A percentile compares a stretch with the other conserved stretches of the same genome.
Conservation (phyloP, 2,888 invertebrate species). For the Ormyrus nitidulus region DNA sequence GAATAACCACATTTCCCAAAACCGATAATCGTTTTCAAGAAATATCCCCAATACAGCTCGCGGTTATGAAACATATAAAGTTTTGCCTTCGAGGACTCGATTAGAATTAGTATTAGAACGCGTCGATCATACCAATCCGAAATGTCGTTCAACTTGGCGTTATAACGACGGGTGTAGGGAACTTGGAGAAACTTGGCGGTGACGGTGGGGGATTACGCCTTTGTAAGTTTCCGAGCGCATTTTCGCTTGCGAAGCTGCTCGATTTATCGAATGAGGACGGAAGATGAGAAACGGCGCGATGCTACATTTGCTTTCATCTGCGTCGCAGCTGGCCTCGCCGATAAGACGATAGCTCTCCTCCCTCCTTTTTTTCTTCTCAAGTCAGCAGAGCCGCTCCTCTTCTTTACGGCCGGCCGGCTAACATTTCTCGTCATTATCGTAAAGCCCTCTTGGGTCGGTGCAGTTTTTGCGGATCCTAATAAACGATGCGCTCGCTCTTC, state of each 20-base stretch:
- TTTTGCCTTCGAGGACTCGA: conserved; percentile 19
- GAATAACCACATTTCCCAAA: no score
- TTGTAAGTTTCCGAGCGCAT: conserved; percentile 41
- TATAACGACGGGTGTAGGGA: not conserved
- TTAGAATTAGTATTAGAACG: conserved; percentile 49
- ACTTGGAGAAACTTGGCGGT: not conserved
- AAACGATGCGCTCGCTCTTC: conserved; percentile 10
- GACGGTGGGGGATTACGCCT: conserved; percentile 39
- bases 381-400: conserved; percentile 10
- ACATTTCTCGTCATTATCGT: conserved; percentile 12
- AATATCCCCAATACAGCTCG: no score
- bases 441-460: not conserved
- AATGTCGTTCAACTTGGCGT: conserved; percentile 45
- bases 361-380: conserved; percentile 38
- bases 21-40: no score
- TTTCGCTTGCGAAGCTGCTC: conserved; percentile 47
- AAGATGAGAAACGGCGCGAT: conserved; percentile 37
- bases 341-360: conserved; percentile 55
- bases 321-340: conserved; percentile 35
- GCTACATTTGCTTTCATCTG: conserved; percentile 42
- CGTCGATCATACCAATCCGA: conserved; percentile 42
- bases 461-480: conserved; percentile 18
- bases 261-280: conserved; percentile 42
- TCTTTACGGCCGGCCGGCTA: not conserved
- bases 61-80: conserved; percentile 3